Percentiles rank a stretch among this genome's conserved stretches.
Evolutionary conservation across 2,888 invertebrate genomes (phyloP).

Genomic region (Ashinkailepas kermadecensis): DNA sequence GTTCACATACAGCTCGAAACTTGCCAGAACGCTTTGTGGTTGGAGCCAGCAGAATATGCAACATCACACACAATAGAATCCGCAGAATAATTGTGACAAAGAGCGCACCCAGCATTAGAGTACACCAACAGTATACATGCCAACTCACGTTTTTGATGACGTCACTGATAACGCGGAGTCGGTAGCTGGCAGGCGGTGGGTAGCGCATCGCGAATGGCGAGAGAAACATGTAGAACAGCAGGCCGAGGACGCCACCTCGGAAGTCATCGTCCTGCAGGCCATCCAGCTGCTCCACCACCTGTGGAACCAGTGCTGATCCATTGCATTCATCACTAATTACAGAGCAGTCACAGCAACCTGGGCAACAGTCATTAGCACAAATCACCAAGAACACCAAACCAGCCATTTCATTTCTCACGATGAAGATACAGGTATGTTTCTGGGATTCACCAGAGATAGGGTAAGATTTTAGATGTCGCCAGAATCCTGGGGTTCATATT

Average conservation of each 20-base stretch:
- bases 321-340: neutral
- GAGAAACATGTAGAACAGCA: neutral
- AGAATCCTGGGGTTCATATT: no score
- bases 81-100: no score
- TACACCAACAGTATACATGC: no score
- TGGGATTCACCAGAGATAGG: no score
- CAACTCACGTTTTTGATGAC: neutral
- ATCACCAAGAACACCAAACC: neutral
- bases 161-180: neutral
- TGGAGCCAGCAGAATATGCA: no score
- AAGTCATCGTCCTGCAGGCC: neutral
- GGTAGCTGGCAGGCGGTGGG: neutral
- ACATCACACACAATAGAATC: no score
- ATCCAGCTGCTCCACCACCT: neutral
- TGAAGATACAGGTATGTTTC: neutral
- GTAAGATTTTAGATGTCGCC: no score
- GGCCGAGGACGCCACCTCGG: neutral
- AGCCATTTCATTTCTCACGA: no score
- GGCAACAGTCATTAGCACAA: neutral
- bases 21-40: no score
- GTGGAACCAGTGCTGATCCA: neutral
- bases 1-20: no score
- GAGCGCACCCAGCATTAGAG: no score
- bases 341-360: neutral
- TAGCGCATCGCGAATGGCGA: neutral